Percentiles rank a stretch among this genome's conserved stretches.
Conservation (phyloP, 2,797 vertebrate species). For the Acrossocheilus fasciatus region DNA sequence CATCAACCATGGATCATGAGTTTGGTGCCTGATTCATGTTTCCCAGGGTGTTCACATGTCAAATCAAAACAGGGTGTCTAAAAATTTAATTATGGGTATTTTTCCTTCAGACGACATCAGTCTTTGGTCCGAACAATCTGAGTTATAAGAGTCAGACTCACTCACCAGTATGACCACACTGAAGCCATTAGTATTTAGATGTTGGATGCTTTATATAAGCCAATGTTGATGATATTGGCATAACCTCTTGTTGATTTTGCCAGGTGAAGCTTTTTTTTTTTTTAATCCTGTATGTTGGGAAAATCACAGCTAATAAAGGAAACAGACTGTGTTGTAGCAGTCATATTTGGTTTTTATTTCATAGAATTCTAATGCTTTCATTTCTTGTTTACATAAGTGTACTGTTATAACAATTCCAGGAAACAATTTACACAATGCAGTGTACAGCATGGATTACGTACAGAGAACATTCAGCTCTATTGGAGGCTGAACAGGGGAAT, state of each 20-base stretch:
- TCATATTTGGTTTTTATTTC: conserved; percentile 78
- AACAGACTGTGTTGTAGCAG: conserved; percentile 60
- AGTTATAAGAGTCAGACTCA: background rate
- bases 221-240: background rate
- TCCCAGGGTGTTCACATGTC: conserved; percentile 55
- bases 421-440: conserved; percentile 84
- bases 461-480: conserved; percentile 75
- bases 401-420: conserved; percentile 79
- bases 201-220: background rate
- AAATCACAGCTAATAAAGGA: background rate
- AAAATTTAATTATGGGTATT: conserved; percentile 27
- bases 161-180: background rate
- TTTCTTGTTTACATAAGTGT: conserved; percentile 73
- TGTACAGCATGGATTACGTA: conserved; percentile 81
- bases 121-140: conserved; percentile 20
- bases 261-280: background rate
- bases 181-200: background rate
- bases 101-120: background rate
- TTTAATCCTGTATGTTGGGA: background rate
- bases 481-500: conserved; percentile 58
- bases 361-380: conserved; percentile 73
- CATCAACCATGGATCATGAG: conserved; percentile 12
- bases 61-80: conserved; percentile 42
- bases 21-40: conserved; percentile 40
- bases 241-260: too few relatives aligned